These are phyloP conservation scores for Proctacanthus coquilletti DNA, from an alignment of 1,140 invertebrate species.

Conservation along the genomic window DNA sequence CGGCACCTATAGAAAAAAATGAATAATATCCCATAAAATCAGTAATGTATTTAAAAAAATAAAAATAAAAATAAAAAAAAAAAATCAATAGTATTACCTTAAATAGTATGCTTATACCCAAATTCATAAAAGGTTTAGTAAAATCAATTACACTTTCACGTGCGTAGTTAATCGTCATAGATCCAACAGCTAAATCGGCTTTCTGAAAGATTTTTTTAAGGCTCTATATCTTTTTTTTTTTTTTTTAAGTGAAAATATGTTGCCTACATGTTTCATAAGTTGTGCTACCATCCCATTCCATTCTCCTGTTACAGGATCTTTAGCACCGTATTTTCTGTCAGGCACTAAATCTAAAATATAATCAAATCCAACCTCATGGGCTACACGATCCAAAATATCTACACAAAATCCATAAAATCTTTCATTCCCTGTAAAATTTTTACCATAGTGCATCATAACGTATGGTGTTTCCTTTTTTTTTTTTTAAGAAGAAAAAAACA, in stretches of 20 bases:
- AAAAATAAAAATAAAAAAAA: background rate
- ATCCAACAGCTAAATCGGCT: conserved; percentile 80
- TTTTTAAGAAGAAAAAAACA: background rate
- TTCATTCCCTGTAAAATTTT: conserved; percentile 71
- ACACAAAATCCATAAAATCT: conserved; percentile 94
- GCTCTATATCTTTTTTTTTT: background rate
- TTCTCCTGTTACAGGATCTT: conserved; percentile 73
- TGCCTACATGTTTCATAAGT: conserved; percentile 25
- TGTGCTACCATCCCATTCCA: conserved; percentile 79
- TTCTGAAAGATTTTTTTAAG: conserved; percentile 36
- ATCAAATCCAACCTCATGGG: conserved; percentile 77
- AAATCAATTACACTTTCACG: conserved; percentile 87
- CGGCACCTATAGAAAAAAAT: conserved; percentile 46
- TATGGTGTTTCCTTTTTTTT: conserved; percentile 73
- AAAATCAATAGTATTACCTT: conserved; percentile 40
- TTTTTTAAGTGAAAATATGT: conserved; percentile 1
- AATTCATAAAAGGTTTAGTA: conserved; percentile 84
- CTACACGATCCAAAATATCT: conserved; percentile 78
- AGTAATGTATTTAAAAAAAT: background rate
- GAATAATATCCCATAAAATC: too few species aligned
- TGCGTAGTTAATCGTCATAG: conserved; percentile 87
- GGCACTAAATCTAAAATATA: conserved; percentile 81
- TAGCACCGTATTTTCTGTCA: conserved; percentile 87
- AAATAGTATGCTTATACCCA: conserved; percentile 72
- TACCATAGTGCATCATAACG: conserved; percentile 81